Base-by-base conservation (phyloP, 2,888 invertebrate species). In the Physocephala rufipes region DNA sequence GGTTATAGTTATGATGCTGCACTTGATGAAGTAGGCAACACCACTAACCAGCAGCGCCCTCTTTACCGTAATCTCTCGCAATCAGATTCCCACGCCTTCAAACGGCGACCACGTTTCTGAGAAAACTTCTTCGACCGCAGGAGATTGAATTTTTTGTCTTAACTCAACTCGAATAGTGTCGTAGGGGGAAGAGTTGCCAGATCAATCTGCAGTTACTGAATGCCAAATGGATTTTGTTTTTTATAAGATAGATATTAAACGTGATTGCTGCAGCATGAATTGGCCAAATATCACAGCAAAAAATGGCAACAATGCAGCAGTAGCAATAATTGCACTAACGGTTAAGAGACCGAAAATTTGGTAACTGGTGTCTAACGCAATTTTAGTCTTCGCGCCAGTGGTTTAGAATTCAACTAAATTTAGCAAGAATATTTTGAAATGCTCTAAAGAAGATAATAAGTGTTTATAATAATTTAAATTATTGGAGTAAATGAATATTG, bases 11-110 rank as follows among this genome's bases (percentile, higher is more conserved):
- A 36, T 36, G 19, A 19, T 19, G 49, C 3, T 19, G 58, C 58
- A 58, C 58, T 58, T 58, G 58, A 36, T 36, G 36, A 9, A 4
- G 36, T 4, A 4, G 9, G 9, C 9, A 9, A 26, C 26, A 15
- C 24, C 49, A 28, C 28, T 26, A 24, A 21, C 55, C 26, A 24
- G 24, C 19, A 24, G 15, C 26, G 28, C 58, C 12, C 58, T 28
- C 26, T 1, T 58, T 7, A 15, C 58, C 24, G 28, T 58, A 66
- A 66, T 66, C 63, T 45, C 45, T 63, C 45, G 47, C 63, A 63
- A 63, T 47, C 63, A 47, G 12, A 26, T 63, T 63, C 63, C 63
- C 63, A 63, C 63, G 63, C 63, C 63, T 45, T 63, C 63, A 63
- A 36, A 45, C 47, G 13, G 58, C 24, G 28, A 9, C 36, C 36